phyloP scores from a whole-genome alignment of 2,113 vertebrate species.

The Anguilla japonica region DNA sequence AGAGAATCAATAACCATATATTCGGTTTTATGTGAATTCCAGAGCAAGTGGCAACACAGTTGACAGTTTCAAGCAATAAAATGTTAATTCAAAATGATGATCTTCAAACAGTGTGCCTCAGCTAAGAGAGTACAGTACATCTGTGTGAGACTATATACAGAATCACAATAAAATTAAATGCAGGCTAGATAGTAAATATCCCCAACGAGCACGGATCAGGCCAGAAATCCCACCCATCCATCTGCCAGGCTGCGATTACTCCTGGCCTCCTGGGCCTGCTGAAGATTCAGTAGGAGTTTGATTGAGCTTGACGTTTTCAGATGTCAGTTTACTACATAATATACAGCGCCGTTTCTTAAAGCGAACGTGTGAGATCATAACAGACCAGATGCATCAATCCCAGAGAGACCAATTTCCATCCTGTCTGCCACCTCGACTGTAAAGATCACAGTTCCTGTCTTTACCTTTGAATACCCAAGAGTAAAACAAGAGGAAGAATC shows the following conservation, averaged over 20 bases:
- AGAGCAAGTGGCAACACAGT: not conserved
- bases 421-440: conserved; percentile 37
- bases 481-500: conserved; percentile 40
- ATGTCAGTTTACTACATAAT: conserved; percentile 21
- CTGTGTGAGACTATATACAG: not conserved
- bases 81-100: not conserved
- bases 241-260: conserved; percentile 28
- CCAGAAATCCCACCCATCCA: conserved; percentile 25
- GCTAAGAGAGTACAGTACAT: not conserved
- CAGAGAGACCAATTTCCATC: conserved; percentile 51
- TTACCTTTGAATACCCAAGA: conserved; percentile 49
- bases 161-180: not conserved
- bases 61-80: not conserved
- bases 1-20: not conserved
- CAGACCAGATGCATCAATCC: conserved; percentile 47
- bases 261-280: conserved; percentile 1
- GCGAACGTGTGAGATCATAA: conserved; percentile 42
- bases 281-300: conserved; percentile 28
- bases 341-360: conserved; percentile 8
- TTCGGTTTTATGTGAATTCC: not conserved
- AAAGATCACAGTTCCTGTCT: conserved; percentile 22
- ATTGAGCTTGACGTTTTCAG: conserved; percentile 25
- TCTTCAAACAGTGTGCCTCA: not conserved
- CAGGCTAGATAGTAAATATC: not conserved
- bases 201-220: not conserved